These are phyloP conservation scores for Neoascia interrupta DNA, from an alignment of 2,888 invertebrate genomes.

Conservation along the genomic window DNA sequence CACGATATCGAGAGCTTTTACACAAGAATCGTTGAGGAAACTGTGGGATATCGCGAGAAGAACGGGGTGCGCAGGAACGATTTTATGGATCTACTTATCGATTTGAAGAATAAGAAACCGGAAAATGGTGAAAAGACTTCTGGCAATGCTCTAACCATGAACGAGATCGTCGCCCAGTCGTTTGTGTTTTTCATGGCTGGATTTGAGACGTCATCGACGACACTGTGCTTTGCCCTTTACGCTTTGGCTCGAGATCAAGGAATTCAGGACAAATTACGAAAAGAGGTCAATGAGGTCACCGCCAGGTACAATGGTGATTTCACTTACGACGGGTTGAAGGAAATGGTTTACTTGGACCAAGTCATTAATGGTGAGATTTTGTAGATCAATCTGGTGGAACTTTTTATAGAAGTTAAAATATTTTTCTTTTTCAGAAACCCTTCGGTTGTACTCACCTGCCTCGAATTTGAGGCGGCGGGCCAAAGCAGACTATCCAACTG, in stretches of 20 bases:
- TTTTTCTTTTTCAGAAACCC: constrained; percentile 80
- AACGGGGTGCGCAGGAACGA: constrained; percentile 80
- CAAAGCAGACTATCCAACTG: constrained; percentile 30
- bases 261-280: constrained; percentile 72
- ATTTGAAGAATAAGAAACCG: constrained; percentile 80
- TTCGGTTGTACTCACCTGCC: constrained; percentile 79
- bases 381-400: not conserved
- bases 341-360: constrained; percentile 75
- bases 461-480: not conserved
- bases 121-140: constrained; percentile 66
- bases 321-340: constrained; percentile 74
- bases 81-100: constrained; percentile 82
- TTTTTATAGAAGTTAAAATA: too few relatives aligned
- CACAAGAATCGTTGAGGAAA: constrained; percentile 72
- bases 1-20: not conserved
- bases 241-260: constrained; percentile 75
- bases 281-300: constrained; percentile 71
- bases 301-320: constrained; percentile 71
- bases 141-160: constrained; percentile 70
- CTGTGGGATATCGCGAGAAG: constrained; percentile 77
- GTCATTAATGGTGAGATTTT: constrained; percentile 71
- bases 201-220: constrained; percentile 84
- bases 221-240: constrained; percentile 81
- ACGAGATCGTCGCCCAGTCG: constrained; percentile 76
- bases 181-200: constrained; percentile 80